Percentiles rank a stretch among this genome's conserved stretches.
These are phyloP conservation scores for Hipparchia semele DNA, from an alignment of 2,888 invertebrate species.

Conservation along the genomic window DNA sequence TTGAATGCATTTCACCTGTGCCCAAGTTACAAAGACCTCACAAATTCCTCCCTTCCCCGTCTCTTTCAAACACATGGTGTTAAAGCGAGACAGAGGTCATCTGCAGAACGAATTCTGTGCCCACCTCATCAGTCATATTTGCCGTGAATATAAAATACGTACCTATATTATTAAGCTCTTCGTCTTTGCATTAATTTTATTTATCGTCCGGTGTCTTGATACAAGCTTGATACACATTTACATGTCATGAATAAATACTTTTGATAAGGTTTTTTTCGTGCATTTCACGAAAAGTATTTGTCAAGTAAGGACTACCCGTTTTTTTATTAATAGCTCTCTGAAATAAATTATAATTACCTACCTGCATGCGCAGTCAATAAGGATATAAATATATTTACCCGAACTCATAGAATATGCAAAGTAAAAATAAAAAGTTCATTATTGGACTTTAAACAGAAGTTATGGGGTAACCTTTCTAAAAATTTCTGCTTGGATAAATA, in stretches of 20 bases:
- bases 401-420: too few species aligned
- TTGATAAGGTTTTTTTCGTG: conserved; percentile 15
- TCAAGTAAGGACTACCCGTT: background rate
- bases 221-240: conserved; percentile 13
- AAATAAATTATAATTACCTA: too few species aligned
- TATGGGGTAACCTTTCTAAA: conserved; percentile 41
- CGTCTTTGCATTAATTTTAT: conserved; percentile 30
- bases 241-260: conserved; percentile 18
- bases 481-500: conserved; percentile 50
- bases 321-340: too few species aligned
- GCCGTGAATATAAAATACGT: conserved; percentile 47
- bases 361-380: too few species aligned
- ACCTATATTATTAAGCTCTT: conserved; percentile 2
- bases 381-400: too few species aligned
- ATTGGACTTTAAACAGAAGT: conserved; percentile 22
- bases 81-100: conserved; percentile 27
- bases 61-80: conserved; percentile 27
- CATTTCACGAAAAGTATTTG: conserved; percentile 9
- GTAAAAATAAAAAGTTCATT: background rate
- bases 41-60: conserved; percentile 33
- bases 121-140: conserved; percentile 55
- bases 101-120: conserved; percentile 30
- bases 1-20: conserved; percentile 44
- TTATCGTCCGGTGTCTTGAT: conserved; percentile 18
- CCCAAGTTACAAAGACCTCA: conserved; percentile 43